These are phyloP conservation scores for Danaus plexippus DNA, from an alignment of 1,140 invertebrate species.

Conservation along the genomic window DNA sequence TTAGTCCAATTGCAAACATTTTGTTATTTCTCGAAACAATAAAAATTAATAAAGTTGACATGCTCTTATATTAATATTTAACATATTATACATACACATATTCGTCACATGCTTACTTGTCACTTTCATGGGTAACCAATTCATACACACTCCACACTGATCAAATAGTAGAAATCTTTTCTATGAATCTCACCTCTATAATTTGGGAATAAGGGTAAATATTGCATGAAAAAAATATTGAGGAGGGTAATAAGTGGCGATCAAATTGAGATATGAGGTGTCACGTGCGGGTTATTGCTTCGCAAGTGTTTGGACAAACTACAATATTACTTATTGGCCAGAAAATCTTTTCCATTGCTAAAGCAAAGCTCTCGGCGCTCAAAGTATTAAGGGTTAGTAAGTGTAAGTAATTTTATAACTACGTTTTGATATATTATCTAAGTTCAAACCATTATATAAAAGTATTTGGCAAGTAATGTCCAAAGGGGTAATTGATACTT, in stretches of 20 bases:
- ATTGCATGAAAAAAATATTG: constrained; percentile 16
- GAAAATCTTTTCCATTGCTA: constrained; percentile 9
- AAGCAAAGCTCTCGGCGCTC: too few species aligned
- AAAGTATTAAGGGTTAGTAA: neutral
- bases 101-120: constrained; percentile 24
- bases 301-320: constrained; percentile 61
- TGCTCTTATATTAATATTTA: too few species aligned
- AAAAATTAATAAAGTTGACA: too few species aligned
- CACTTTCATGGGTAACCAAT: constrained; percentile 46
- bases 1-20: too few species aligned
- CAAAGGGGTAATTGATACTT: neutral
- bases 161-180: constrained; percentile 18
- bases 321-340: constrained; percentile 40
- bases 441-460: constrained; percentile 3
- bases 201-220: constrained; percentile 8
- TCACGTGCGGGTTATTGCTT: constrained; percentile 61
- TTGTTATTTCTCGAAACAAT: too few species aligned
- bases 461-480: neutral
- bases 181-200: constrained; percentile 14
- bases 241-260: constrained; percentile 50
- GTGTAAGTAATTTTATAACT: constrained; percentile 5
- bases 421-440: neutral
- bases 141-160: constrained; percentile 34
- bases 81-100: constrained; percentile 1
- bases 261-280: constrained; percentile 59